Percentiles rank a stretch among this genome's conserved stretches.
phyloP scores from a whole-genome alignment of 2,888 invertebrate species.

The Oscheius onirici region DNA sequence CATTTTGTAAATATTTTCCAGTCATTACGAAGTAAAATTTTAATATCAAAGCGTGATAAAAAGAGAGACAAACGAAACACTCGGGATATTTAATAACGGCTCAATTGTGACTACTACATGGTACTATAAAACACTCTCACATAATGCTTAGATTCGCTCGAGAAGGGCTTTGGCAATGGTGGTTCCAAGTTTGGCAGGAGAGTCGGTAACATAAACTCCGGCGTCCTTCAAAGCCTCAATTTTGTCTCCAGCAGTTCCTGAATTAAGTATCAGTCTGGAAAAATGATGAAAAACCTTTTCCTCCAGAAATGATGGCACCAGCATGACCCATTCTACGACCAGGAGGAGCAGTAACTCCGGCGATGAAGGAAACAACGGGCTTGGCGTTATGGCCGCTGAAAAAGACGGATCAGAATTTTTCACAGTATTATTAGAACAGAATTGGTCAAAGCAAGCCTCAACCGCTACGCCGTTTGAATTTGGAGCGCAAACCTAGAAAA shows the following conservation, averaged over 20 bases:
- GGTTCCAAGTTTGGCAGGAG: slow-evolving; percentile 56
- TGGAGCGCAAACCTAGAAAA: too few species aligned
- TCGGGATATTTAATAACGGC: background rate
- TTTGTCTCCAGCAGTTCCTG: slow-evolving; percentile 57
- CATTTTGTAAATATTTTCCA: background rate
- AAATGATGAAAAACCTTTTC: slow-evolving; percentile 42
- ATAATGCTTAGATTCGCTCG: slow-evolving; percentile 16
- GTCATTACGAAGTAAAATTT: slow-evolving; percentile 6
- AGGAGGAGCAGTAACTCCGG: slow-evolving; percentile 91
- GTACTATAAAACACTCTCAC: slow-evolving; percentile 8
- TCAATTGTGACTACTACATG: slow-evolving; percentile 16
- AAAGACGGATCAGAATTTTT: too few species aligned
- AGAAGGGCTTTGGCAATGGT: slow-evolving; percentile 42
- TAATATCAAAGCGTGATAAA: background rate
- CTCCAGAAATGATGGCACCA: slow-evolving; percentile 61
- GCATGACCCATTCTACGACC: slow-evolving; percentile 59
- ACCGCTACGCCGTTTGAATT: too few species aligned
- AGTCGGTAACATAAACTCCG: slow-evolving; percentile 59
- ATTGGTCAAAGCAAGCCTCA: too few species aligned
- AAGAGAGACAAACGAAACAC: background rate
- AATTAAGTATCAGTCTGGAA: background rate
- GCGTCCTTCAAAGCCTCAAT: slow-evolving; percentile 58
- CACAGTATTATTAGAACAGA: too few species aligned
- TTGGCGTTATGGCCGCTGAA: slow-evolving; percentile 72
- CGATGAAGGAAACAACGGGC: slow-evolving; percentile 98